Conservation (phyloP, 2,797 vertebrate genomes). For the Melanotaenia parkinsoni region DNA sequence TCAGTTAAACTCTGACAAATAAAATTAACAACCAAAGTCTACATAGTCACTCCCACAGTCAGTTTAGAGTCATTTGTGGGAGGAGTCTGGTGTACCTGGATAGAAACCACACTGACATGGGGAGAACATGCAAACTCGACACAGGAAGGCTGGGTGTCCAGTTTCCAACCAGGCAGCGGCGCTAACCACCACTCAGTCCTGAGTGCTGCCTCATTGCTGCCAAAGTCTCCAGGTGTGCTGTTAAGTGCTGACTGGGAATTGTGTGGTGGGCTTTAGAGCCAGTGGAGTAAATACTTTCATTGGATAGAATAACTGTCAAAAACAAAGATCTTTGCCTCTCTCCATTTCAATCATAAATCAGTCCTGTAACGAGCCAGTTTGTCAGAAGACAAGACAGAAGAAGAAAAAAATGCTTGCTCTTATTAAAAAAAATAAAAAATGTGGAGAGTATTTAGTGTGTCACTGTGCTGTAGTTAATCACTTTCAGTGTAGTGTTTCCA, state of each 20-base stretch:
- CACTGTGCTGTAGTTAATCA: slow-evolving; percentile 12
- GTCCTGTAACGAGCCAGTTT: background rate
- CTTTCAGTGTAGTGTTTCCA: background rate
- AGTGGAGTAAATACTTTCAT: background rate
- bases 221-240: background rate
- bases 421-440: slow-evolving; percentile 8
- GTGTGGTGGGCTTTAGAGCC: background rate
- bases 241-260: background rate
- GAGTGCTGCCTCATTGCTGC: background rate
- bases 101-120: background rate
- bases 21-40: too few relatives aligned
- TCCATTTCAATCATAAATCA: background rate
- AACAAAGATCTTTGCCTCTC: background rate
- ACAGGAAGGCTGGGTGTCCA: background rate
- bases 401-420: background rate
- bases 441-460: slow-evolving; percentile 19
- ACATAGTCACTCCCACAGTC: too few relatives aligned
- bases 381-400: slow-evolving; percentile 6
- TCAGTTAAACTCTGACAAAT: too few relatives aligned
- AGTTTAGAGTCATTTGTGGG: too few relatives aligned
- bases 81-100: too few relatives aligned
- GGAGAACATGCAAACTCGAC: background rate
- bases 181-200: background rate
- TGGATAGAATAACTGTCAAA: background rate
- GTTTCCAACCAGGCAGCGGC: background rate